Base-by-base conservation (phyloP, 1,140 invertebrate species). In the Laupala kohalensis region DNA sequence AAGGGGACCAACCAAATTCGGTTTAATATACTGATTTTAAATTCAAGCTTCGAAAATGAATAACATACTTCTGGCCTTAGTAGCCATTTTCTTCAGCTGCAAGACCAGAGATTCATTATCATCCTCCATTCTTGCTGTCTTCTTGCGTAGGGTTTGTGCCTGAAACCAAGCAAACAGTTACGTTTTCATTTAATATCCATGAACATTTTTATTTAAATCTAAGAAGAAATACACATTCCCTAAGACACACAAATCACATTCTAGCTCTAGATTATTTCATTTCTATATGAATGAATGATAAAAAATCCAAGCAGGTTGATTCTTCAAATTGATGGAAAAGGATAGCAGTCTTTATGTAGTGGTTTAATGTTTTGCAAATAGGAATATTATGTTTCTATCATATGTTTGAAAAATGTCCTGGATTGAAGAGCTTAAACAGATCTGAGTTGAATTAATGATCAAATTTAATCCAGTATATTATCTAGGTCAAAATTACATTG, bases 41-140 rank as follows among this genome's bases (percentile, higher is more conserved):
- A 53, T 13, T 53, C n/a, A n/a, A n/a, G 19, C 37, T 53, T 53
- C 37, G 19, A 19, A 53, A 53, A 53, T 13, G 19, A 53, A 15
- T 63, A 71, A 78, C 86, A 81, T 89, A 90, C 88, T 89, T 89
- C 86, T 88, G 81, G 89, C 87, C 83, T 89, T 89, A 78, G 88
- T 88, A 81, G 92, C 92, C 90, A 96, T 92, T 88, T 94, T 95
- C 86, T 95, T 94, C 78, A 96, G 87, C 85, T 96, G 94, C 82
- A 93, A 85, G 79, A 91, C 88, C 81, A 96, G 85, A 71, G 90
- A 92, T 82, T 96, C 94, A 85, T 96, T 96, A 85, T 96, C 94
- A 80, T 95, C 92, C 84, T 96, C 94, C 77, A 95, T 86, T 74
- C 92, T 87, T 74, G 89, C 88, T 75, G 92, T 85, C 83, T 93